phyloP scores from a whole-genome alignment of 1,140 invertebrate species.

The Zaprionus capensis region DNA sequence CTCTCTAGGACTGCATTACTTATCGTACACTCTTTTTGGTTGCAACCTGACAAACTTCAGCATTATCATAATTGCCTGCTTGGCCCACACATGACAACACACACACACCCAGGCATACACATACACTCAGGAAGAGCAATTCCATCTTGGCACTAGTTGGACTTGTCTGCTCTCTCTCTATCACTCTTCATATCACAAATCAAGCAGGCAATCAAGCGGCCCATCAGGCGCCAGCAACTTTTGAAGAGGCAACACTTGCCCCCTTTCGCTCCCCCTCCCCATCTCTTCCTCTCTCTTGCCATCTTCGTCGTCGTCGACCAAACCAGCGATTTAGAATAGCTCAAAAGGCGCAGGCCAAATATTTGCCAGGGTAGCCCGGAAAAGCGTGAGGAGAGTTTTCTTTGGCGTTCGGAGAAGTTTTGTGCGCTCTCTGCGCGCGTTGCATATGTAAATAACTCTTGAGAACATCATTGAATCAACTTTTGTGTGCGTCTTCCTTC shows the following conservation, averaged over 20 bases:
- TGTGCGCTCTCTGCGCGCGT: conserved; percentile 44
- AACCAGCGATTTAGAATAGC: conserved; percentile 49
- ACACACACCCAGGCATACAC: conserved; percentile 10
- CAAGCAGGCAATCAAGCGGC: conserved; percentile 51
- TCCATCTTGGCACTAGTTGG: conserved; percentile 35
- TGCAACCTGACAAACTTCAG: conserved; percentile 37
- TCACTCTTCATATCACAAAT: conserved; percentile 22
- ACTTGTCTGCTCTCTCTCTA: conserved; percentile 18
- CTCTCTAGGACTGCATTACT: conserved; percentile 3
- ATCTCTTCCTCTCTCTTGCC: neutral
- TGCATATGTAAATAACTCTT: conserved; percentile 79
- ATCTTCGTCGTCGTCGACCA: too few species aligned
- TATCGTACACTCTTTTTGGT: conserved; percentile 21
- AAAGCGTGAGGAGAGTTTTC: conserved; percentile 31
- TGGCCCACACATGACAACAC: conserved; percentile 9
- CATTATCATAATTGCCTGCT: conserved; percentile 56
- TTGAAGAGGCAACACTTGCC: conserved; percentile 24
- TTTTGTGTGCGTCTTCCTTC: conserved; percentile 39
- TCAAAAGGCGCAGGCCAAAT: conserved; percentile 51
- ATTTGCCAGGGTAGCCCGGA: conserved; percentile 31
- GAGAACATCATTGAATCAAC: conserved; percentile 68
- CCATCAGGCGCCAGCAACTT: conserved; percentile 50
- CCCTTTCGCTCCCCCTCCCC: neutral
- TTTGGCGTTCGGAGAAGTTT: conserved; percentile 55
- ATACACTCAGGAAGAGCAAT: conserved; percentile 13